Base-by-base conservation (phyloP, 2,888 invertebrate species). In the Drepanosiphum platanoidis region DNA sequence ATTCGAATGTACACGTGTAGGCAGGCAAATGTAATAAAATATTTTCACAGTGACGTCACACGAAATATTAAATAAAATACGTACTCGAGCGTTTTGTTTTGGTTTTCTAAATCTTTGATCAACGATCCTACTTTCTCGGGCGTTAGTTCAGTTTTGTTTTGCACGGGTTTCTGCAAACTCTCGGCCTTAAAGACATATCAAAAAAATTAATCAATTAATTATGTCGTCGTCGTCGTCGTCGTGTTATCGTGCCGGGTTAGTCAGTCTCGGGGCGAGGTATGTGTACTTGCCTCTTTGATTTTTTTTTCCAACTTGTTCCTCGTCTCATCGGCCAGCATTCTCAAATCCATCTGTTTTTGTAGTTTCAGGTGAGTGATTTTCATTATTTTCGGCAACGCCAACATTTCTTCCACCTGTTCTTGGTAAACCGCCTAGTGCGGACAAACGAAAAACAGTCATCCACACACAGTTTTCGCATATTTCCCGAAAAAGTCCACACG, bases 401-500 rank as follows among this genome's bases (percentile, higher is more conserved):
- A n/a, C 30, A 82, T 32, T 39, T 82, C 58, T 32, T 72, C 72
- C n/a, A 72, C 1, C 4, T 72, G 71, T 61, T 71, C 71, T 72
- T 82, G 72, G n/a, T 82, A 82, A n/a, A 15, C 39, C 4, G 11
- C 30, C 82, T 82, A n/a, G n/a, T n/a, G n/a, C n/a, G n/a, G n/a
- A n/a, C n/a, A n/a, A n/a, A n/a, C n/a, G n/a, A n/a, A n/a, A n/a
- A n/a, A n/a, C n/a, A n/a, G n/a, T n/a, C n/a, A n/a, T n/a, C n/a
- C n/a, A n/a, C n/a, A n/a, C n/a, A n/a, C n/a, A n/a, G n/a, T n/a
- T n/a, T n/a, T n/a, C n/a, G n/a, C n/a, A n/a, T n/a, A n/a, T n/a
- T n/a, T n/a, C n/a, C n/a, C n/a, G n/a, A n/a, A n/a, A n/a, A n/a
- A n/a, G n/a, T n/a, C n/a, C n/a, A n/a, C n/a, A n/a, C n/a, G n/a